Evolutionary conservation across 1,140 invertebrate species (phyloP).

Genomic region (Diploscapter pachys): DNA sequence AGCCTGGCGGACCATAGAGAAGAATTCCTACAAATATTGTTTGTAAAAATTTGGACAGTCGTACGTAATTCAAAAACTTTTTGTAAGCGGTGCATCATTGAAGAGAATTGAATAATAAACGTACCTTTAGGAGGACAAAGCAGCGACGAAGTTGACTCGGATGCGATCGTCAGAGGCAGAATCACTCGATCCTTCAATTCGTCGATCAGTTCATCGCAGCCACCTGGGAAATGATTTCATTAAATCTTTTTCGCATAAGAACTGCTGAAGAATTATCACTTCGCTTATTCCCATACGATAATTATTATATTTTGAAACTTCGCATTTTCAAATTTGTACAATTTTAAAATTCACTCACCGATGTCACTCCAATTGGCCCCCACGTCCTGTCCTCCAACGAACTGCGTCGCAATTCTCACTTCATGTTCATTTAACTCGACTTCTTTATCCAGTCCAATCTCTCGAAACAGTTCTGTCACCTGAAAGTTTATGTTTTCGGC

Average conservation of each 20-base stretch:
- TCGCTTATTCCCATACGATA: too few species aligned
- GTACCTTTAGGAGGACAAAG: constrained; percentile 10
- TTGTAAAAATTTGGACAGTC: constrained; percentile 4
- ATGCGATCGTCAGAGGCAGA: constrained; percentile 31
- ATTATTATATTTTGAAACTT: not conserved
- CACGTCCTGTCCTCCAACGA: constrained; percentile 31
- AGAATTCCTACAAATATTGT: constrained; percentile 66
- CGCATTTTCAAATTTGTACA: not conserved
- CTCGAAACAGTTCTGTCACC: constrained; percentile 29
- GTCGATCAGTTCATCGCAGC: constrained; percentile 29
- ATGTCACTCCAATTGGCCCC: constrained; percentile 37
- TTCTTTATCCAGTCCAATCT: constrained; percentile 26
- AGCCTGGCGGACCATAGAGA: constrained; percentile 74
- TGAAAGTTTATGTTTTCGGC: not conserved
- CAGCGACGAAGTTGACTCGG: constrained; percentile 5
- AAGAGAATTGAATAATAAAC: too few species aligned
- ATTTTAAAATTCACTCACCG: not conserved
- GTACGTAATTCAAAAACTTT: not conserved
- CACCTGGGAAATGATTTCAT: constrained; percentile 10
- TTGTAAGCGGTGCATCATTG: too few species aligned
- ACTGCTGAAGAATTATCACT: too few species aligned
- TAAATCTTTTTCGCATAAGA: too few species aligned
- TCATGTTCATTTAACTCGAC: constrained; percentile 39
- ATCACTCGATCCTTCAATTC: constrained; percentile 42
- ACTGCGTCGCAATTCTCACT: constrained; percentile 36